Evolutionary conservation across 2,888 invertebrate genomes (phyloP), one percentile per base, ranked within the genome.

Genomic region (Nemoura dubitans): DNA sequence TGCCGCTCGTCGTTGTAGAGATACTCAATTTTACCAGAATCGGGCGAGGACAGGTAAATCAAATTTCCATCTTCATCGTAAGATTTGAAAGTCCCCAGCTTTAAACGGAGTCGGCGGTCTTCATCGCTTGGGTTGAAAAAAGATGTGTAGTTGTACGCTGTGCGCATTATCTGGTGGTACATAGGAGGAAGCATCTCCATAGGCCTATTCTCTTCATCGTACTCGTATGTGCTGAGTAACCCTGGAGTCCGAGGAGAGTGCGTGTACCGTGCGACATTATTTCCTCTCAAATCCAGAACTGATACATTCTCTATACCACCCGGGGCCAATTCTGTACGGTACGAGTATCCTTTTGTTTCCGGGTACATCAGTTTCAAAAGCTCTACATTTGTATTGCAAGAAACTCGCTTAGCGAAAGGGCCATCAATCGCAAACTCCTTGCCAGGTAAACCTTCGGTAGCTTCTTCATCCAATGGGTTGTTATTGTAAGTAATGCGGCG

Each of bases 101-200:
- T 6, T 2, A 25, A 27, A 6, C 27, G 3, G 89, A 87, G 30
- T 87, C 86, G 42, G 88, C 88, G 76, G 88, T 89, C 3, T 87
- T 27, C 87, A 86, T 14, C 83, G 25, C 10, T 82, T 85, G 80
- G 27, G 76, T 25, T 84, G 86, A 3, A 83, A n/a, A n/a, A n/a
- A n/a, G n/a, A n/a, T n/a, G n/a, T n/a, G n/a, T n/a, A n/a, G 81
- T 86, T 86, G 0, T n/a, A n/a, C 25, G 80, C 83, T 0, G 87
- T 89, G 10, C 86, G 86, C 5, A 87, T 86, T 30, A 80, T 80
- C 77, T 88, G 86, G 82, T 89, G 89, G 76, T 89, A 89, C 0
- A 87, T 21, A 80, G 89, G 89, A 6, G 89, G 89, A 0, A 89
- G 78, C 10, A 87, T 82, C 59, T 88, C 88, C 0, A 88, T n/a